Evolutionary conservation across 2,797 vertebrate genomes (phyloP).

Genomic region (Cyprinodon diabolis): DNA sequence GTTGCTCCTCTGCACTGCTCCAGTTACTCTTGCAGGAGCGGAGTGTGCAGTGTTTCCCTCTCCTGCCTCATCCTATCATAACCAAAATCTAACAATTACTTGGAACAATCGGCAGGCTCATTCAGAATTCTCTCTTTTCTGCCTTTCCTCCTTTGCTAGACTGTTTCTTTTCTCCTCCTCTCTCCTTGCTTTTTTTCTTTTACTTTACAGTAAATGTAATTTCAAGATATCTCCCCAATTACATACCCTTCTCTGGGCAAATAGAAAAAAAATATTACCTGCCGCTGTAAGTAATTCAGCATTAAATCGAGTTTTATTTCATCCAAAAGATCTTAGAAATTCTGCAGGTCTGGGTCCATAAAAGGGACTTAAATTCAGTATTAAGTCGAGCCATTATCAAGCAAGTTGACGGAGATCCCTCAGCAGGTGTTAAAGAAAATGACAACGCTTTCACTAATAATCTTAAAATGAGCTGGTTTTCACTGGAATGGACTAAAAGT

Average conservation of each 20-base stretch:
- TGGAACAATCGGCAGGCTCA: conserved; percentile 15
- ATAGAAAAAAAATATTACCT: conserved; percentile 10
- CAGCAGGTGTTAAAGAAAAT: conserved; percentile 25
- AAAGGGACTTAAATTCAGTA: conserved; percentile 33
- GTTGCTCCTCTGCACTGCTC: conserved; percentile 29
- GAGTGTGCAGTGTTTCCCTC: conserved; percentile 7
- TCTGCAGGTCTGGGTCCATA: conserved; percentile 18
- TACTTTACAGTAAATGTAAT: neutral
- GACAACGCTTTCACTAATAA: conserved; percentile 28
- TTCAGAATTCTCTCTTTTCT: conserved; percentile 41
- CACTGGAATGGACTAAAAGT: conserved; percentile 26
- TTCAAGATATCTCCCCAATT: neutral
- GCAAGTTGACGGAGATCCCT: conserved; percentile 28
- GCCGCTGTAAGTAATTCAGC: conserved; percentile 26
- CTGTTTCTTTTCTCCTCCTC: conserved; percentile 14
- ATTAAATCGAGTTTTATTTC: conserved; percentile 13
- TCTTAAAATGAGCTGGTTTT: conserved; percentile 39
- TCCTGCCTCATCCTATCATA: conserved; percentile 42
- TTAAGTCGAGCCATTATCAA: conserved; percentile 30
- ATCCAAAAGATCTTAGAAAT: conserved; percentile 27
- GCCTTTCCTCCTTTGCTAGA: conserved; percentile 16
- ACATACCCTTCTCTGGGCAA: neutral
- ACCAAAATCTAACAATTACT: conserved; percentile 41
- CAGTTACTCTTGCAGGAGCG: conserved; percentile 11
- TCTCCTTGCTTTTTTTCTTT: conserved; percentile 2